phyloP scores from a whole-genome alignment of 2,113 vertebrate species.

The Malaclemys terrapin region DNA sequence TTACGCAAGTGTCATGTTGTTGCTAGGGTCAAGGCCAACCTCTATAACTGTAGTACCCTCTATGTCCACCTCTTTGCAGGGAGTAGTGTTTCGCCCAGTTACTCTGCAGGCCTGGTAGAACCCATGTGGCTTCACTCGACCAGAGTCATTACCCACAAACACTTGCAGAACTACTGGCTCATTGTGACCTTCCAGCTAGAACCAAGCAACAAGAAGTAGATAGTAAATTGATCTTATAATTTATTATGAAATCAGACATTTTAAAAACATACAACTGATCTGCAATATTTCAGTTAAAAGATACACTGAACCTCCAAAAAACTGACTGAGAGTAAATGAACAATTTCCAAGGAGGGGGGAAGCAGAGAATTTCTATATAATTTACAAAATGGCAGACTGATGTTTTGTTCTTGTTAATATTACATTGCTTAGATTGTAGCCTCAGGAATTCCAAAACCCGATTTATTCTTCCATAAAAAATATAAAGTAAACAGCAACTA shows the following conservation, averaged over 20 bases:
- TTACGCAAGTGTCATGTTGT: slow-evolving; percentile 96
- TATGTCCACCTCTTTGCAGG: slow-evolving; percentile 97
- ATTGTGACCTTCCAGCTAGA: slow-evolving; percentile 95
- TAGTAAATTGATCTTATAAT: not conserved
- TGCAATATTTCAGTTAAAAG: not conserved
- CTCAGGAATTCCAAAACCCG: not conserved
- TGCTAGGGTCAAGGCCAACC: slow-evolving; percentile 93
- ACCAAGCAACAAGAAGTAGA: slow-evolving; percentile 18
- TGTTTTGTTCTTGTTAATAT: not conserved
- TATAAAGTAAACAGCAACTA: not conserved
- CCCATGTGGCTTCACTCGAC: slow-evolving; percentile 97
- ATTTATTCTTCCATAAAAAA: not conserved
- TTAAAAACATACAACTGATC: not conserved
- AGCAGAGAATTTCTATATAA: not conserved
- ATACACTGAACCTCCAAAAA: not conserved
- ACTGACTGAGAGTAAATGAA: not conserved
- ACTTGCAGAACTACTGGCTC: slow-evolving; percentile 95
- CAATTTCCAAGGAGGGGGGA: not conserved
- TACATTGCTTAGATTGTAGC: not conserved
- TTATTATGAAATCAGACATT: slow-evolving; percentile 4
- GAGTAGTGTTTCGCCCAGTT: slow-evolving; percentile 96
- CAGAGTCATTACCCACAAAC: slow-evolving; percentile 95
- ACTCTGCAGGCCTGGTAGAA: slow-evolving; percentile 99
- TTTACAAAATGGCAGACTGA: not conserved
- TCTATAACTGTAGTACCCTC: slow-evolving; percentile 98